Conservation (phyloP, 2,113 vertebrate genomes). For the Microtus ochrogaster region DNA sequence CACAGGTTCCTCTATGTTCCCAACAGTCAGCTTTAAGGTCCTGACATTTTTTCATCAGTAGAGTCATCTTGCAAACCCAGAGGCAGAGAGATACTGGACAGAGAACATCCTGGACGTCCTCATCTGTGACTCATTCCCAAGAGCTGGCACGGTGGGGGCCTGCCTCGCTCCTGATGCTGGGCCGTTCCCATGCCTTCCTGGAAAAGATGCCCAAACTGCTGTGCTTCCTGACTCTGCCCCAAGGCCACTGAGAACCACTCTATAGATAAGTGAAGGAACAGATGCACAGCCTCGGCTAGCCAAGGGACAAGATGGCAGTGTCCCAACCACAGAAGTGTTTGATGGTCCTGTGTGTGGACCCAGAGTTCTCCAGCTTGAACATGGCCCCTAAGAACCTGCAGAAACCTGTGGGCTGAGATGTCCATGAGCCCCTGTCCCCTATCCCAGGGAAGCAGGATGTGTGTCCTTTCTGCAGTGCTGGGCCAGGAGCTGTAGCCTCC, state of each 20-base stretch:
- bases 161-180: neutral
- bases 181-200: neutral
- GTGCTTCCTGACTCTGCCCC: neutral
- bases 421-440: neutral
- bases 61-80: neutral
- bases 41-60: neutral
- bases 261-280: neutral
- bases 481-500: neutral
- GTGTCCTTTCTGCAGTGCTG: rapidly evolving
- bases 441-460: neutral
- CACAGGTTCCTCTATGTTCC: neutral
- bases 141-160: neutral
- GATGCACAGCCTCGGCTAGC: rapidly evolving
- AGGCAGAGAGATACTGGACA: neutral
- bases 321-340: neutral
- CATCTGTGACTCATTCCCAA: neutral
- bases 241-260: neutral
- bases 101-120: neutral
- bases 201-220: neutral
- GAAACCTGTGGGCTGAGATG: too few species aligned
- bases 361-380: neutral
- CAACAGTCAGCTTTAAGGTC: neutral
- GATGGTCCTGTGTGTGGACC: too few species aligned
- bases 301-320: neutral
- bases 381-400: neutral